These are phyloP conservation scores for Chrysotoxum bicinctum DNA, from an alignment of 2,888 invertebrate species.

Conservation along the genomic window DNA sequence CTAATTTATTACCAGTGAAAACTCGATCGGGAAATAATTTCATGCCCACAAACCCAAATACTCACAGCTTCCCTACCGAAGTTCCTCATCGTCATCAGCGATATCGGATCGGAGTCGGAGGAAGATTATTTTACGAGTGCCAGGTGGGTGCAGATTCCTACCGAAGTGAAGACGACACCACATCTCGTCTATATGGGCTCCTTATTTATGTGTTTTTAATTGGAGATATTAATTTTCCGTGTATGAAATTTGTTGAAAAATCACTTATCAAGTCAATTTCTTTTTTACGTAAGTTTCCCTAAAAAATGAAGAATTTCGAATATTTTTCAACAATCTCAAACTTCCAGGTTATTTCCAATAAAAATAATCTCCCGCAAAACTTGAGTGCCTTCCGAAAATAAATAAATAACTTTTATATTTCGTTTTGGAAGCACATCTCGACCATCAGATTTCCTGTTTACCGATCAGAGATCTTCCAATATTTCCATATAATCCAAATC, in stretches of 20 bases:
- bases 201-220: constrained; percentile 68
- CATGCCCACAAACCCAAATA: not conserved
- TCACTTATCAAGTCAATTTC: not conserved
- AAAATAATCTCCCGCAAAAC: constrained; percentile 67
- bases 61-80: not conserved
- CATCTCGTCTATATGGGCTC: constrained; percentile 25
- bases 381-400: constrained; percentile 47
- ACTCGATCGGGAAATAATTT: constrained; percentile 52
- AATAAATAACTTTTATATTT: constrained; percentile 50
- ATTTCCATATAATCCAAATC: constrained; percentile 18
- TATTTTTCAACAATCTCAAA: not conserved
- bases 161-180: constrained; percentile 45
- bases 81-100: not conserved
- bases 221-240: constrained; percentile 46
- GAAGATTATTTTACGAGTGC: constrained; percentile 55
- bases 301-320: not conserved
- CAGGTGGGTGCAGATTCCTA: constrained; percentile 53
- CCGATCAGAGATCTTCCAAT: not conserved
- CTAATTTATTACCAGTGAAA: constrained; percentile 65
- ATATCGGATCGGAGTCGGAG: too few relatives aligned
- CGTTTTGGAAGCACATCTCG: constrained; percentile 34
- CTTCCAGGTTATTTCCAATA: constrained; percentile 35
- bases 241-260: not conserved
- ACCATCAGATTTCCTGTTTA: constrained; percentile 63
- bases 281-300: not conserved